Conservation (phyloP, 2,113 vertebrate genomes). For the Gallinago jamesoni region DNA sequence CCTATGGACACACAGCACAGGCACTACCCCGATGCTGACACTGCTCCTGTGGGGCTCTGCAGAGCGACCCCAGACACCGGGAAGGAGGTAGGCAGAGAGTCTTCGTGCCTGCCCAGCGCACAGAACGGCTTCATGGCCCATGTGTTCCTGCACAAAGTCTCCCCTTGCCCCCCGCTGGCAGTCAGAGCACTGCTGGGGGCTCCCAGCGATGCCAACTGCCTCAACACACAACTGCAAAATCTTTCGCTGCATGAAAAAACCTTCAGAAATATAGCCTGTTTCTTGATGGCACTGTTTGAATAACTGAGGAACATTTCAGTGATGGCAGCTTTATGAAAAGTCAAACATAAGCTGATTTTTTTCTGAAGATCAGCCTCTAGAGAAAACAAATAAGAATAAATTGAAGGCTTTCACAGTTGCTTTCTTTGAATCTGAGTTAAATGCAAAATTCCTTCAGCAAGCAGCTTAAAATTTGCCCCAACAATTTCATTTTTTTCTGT, state of each 20-base stretch:
- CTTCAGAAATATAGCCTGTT: not conserved
- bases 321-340: not conserved
- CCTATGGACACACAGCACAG: not conserved
- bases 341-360: not conserved
- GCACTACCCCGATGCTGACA: not conserved
- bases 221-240: not conserved
- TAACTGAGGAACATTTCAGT: not conserved
- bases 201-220: not conserved
- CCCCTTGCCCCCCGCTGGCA: not conserved
- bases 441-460: not conserved
- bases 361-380: not conserved
- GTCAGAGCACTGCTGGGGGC: rapidly evolving
- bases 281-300: not conserved
- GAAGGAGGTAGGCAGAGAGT: rapidly evolving
- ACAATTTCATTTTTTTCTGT: not conserved
- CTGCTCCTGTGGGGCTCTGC: rapidly evolving
- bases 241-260: not conserved
- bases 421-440: not conserved
- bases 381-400: not conserved
- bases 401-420: not conserved
- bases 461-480: not conserved
- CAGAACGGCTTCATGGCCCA: not conserved
- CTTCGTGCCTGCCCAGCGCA: not conserved
- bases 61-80: not conserved
- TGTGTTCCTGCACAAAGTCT: not conserved